These are phyloP conservation scores for Timema podura DNA, from an alignment of 2,888 invertebrate genomes.

Conservation along the genomic window DNA sequence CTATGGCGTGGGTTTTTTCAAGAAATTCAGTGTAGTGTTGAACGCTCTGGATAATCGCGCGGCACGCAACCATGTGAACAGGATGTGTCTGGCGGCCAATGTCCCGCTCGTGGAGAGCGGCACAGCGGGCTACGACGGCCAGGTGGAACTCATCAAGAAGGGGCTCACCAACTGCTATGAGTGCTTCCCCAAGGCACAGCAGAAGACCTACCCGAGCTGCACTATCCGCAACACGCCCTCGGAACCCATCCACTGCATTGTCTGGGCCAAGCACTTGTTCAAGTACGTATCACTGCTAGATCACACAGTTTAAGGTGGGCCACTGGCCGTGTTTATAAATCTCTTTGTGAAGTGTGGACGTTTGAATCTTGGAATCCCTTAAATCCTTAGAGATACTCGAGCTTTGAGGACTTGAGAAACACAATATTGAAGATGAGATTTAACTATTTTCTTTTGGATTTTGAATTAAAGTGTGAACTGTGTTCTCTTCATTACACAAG, in stretches of 20 bases:
- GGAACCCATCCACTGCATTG: conserved; percentile 98
- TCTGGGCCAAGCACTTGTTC: conserved; percentile 99
- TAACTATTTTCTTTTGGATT: not conserved
- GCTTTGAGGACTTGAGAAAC: not conserved
- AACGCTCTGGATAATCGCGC: conserved; percentile 96
- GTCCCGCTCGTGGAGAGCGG: conserved; percentile 95
- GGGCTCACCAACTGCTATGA: conserved; percentile 94
- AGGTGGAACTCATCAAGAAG: conserved; percentile 84
- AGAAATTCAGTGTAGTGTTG: conserved; percentile 85
- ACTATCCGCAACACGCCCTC: conserved; percentile 99
- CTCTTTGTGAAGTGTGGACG: too few species aligned
- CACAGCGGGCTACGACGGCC: conserved; percentile 94
- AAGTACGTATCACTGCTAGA: conserved; percentile 60
- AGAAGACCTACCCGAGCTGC: conserved; percentile 94
- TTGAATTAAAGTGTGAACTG: not conserved
- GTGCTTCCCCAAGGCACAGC: conserved; percentile 85
- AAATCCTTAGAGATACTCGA: not conserved
- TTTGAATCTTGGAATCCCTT: not conserved
- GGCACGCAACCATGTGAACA: conserved; percentile 96
- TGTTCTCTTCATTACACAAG: too few species aligned
- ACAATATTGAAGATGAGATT: conserved; percentile 6
- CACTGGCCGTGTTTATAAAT: too few species aligned
- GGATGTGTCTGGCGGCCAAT: conserved; percentile 95
- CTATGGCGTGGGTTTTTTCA: conserved; percentile 88
- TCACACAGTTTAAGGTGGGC: not conserved